These are phyloP conservation scores for Lithobates pipiens DNA, from an alignment of 2,797 vertebrate genomes.

Conservation along the genomic window DNA sequence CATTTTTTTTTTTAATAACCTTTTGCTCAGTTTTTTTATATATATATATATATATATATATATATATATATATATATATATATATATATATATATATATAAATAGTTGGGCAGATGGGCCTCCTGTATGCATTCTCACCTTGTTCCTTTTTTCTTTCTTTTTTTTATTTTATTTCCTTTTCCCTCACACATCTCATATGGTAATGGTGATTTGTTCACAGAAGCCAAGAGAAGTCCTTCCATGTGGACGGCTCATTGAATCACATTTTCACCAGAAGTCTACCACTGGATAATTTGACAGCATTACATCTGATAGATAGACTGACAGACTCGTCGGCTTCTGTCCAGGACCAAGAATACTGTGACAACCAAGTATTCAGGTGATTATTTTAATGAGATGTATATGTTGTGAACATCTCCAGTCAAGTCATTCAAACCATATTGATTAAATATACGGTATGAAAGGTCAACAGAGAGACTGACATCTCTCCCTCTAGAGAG, in stretches of 20 bases:
- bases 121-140: too few species aligned
- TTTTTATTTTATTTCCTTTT: not conserved
- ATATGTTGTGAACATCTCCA: not conserved
- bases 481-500: too few species aligned
- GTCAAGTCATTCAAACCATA: not conserved
- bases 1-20: too few species aligned
- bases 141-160: not conserved
- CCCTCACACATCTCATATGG: not conserved
- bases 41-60: too few species aligned
- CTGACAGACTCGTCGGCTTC: constrained; percentile 73
- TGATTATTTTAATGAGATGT: constrained; percentile 63
- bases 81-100: too few species aligned
- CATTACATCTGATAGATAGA: constrained; percentile 71
- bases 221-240: constrained; percentile 94
- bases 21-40: too few species aligned
- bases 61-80: too few species aligned
- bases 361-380: constrained; percentile 87
- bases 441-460: too few species aligned
- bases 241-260: constrained; percentile 84
- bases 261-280: constrained; percentile 87
- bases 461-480: too few species aligned
- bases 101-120: too few species aligned
- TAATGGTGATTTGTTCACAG: constrained; percentile 69
- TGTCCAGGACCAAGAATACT: constrained; percentile 81
- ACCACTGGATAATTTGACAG: constrained; percentile 68